phyloP scores from a whole-genome alignment of 2,888 invertebrate genomes.

The Hoplodrina blanda region DNA sequence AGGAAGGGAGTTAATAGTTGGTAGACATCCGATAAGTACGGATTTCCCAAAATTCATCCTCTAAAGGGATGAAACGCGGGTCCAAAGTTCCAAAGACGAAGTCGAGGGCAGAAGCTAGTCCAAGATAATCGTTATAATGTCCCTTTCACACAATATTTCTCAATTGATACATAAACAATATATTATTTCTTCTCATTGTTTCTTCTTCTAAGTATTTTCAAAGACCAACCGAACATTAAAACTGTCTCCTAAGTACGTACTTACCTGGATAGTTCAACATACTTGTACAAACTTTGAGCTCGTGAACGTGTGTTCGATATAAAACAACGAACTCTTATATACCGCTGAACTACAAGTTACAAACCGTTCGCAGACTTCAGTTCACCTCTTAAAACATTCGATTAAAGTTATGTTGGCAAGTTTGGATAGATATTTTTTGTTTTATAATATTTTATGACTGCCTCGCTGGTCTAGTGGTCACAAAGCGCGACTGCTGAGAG shows the following conservation, averaged over 20 bases:
- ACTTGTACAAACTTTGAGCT: conserved; percentile 46
- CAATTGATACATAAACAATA: too few relatives aligned
- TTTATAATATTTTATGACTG: too few relatives aligned
- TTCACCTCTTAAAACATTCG: conserved; percentile 51
- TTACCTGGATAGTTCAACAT: conserved; percentile 23
- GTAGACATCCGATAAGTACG: too few relatives aligned
- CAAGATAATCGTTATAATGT: too few relatives aligned
- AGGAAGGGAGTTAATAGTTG: too few relatives aligned
- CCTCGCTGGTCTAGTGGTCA: too few relatives aligned
- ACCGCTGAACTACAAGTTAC: conserved; percentile 35
- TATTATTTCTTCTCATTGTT: background rate
- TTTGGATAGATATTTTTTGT: background rate
- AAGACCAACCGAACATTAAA: conserved; percentile 30
- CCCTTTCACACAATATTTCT: too few relatives aligned
- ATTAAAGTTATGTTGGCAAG: conserved; percentile 17
- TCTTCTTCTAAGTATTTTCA: background rate
- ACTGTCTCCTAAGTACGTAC: conserved; percentile 1
- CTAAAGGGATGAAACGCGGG: too few relatives aligned
- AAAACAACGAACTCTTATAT: conserved; percentile 54
- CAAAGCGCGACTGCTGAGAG: too few relatives aligned
- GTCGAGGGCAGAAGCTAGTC: too few relatives aligned
- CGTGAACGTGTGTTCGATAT: conserved; percentile 50
- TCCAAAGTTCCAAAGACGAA: too few relatives aligned
- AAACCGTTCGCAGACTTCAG: conserved; percentile 37
- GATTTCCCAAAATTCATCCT: too few relatives aligned